phyloP scores from a whole-genome alignment of 2,888 invertebrate species.

The Oligia latruncula region DNA sequence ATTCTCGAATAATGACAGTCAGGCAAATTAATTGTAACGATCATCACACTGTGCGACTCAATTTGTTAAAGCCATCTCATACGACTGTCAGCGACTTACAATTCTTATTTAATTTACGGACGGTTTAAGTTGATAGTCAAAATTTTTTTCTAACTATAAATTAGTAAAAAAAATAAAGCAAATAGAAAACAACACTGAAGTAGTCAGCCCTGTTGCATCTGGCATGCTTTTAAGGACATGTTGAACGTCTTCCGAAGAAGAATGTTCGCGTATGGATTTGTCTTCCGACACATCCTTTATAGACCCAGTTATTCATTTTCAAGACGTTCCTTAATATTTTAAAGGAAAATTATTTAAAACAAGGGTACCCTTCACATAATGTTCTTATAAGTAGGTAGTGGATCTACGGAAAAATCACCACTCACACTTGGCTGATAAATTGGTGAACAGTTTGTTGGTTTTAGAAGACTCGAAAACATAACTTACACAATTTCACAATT shows the following conservation, averaged over 20 bases:
- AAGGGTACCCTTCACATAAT: constrained; percentile 2
- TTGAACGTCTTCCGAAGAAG: constrained; percentile 43
- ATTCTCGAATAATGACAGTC: background rate
- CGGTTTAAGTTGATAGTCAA: background rate
- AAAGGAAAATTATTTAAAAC: constrained; percentile 38
- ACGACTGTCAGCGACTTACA: background rate
- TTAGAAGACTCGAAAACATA: background rate
- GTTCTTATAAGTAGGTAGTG: background rate
- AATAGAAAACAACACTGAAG: background rate
- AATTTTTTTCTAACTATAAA: background rate
- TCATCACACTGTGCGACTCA: background rate
- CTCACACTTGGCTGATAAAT: background rate
- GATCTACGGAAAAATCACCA: background rate
- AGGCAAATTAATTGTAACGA: background rate
- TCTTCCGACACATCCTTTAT: constrained; percentile 40
- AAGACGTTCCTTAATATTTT: constrained; percentile 54
- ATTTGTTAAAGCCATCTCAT: background rate
- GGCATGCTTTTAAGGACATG: constrained; percentile 58
- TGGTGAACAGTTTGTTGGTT: background rate
- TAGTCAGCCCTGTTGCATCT: constrained; percentile 51
- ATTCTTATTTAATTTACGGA: background rate
- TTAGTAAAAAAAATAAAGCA: background rate
- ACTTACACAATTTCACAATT: background rate
- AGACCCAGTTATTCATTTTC: constrained; percentile 43
- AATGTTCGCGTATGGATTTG: constrained; percentile 47